These are phyloP conservation scores for Monoplex corrugatus DNA, from an alignment of 2,888 invertebrate genomes.

Conservation along the genomic window DNA sequence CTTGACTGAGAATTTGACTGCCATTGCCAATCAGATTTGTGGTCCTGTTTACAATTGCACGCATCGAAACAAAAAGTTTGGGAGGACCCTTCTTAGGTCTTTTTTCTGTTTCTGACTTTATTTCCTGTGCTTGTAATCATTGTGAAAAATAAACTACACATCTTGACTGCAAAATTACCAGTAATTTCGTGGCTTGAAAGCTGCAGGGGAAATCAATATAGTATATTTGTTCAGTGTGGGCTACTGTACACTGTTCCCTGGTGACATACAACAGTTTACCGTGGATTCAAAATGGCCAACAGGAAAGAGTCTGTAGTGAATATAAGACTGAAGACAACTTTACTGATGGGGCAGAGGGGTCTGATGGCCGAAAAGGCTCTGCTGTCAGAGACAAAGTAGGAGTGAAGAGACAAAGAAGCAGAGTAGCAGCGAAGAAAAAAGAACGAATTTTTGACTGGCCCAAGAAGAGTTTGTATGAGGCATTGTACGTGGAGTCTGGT, in stretches of 20 bases:
- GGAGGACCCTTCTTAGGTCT: too few species aligned
- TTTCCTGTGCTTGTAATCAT: too few species aligned
- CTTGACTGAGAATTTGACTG: not conserved
- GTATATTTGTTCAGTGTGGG: conserved; percentile 11
- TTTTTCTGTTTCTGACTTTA: too few species aligned
- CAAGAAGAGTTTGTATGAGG: conserved; percentile 69
- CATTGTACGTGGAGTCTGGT: conserved; percentile 60
- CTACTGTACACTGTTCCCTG: not conserved
- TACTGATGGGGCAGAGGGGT: not conserved
- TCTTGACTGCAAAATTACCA: too few species aligned
- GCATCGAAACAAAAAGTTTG: not conserved
- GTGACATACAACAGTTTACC: not conserved
- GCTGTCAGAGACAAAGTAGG: not conserved
- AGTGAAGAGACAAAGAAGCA: conserved; percentile 48
- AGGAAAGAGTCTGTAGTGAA: conserved; percentile 19
- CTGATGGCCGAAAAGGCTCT: not conserved
- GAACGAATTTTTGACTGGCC: conserved; percentile 69
- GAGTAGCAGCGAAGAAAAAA: conserved; percentile 55
- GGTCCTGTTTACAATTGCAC: too few species aligned
- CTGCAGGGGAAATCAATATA: not conserved
- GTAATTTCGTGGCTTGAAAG: not conserved
- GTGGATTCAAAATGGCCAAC: conserved; percentile 19
- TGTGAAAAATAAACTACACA: too few species aligned
- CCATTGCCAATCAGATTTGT: not conserved
- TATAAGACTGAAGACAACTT: not conserved